phyloP scores from a whole-genome alignment of 1,140 invertebrate species.

The Hylaeus anthracinus region DNA sequence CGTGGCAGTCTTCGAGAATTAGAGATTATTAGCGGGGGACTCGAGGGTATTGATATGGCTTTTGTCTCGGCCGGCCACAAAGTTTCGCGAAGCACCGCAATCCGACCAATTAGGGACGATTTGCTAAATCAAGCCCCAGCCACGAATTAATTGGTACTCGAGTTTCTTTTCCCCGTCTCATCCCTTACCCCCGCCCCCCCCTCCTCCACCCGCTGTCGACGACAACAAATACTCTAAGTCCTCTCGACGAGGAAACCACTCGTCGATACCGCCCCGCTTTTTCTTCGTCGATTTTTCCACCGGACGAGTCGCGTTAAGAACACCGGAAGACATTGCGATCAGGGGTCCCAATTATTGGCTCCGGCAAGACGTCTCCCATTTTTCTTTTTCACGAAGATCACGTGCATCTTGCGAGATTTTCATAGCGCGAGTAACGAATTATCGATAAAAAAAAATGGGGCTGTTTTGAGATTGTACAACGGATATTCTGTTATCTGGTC shows the following conservation, averaged over 20 bases:
- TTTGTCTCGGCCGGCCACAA: slow-evolving; percentile 40
- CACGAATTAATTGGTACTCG: slow-evolving; percentile 52
- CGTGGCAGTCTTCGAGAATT: slow-evolving; percentile 18
- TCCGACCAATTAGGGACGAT: slow-evolving; percentile 49
- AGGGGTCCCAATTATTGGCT: slow-evolving; percentile 36
- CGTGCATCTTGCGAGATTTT: neutral
- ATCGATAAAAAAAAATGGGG: too few species aligned
- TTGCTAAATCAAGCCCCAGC: slow-evolving; percentile 48
- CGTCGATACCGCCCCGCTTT: neutral
- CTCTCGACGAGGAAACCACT: slow-evolving; percentile 29
- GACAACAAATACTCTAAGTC: slow-evolving; percentile 49
- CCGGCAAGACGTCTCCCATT: neutral
- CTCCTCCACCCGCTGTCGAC: neutral
- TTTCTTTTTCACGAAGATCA: too few species aligned
- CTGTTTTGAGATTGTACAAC: too few species aligned
- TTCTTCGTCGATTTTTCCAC: neutral
- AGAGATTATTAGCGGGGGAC: slow-evolving; percentile 36
- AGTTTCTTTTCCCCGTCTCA: slow-evolving; percentile 21
- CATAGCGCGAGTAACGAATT: too few species aligned
- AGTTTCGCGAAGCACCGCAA: slow-evolving; percentile 50
- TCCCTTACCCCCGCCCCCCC: too few species aligned
- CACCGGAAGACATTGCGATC: slow-evolving; percentile 21
- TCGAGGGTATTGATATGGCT: slow-evolving; percentile 36
- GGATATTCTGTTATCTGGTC: too few species aligned
- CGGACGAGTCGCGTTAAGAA: slow-evolving; percentile 12